phyloP scores from a whole-genome alignment of 2,888 invertebrate species.

The Ganaspis brasiliensis region DNA sequence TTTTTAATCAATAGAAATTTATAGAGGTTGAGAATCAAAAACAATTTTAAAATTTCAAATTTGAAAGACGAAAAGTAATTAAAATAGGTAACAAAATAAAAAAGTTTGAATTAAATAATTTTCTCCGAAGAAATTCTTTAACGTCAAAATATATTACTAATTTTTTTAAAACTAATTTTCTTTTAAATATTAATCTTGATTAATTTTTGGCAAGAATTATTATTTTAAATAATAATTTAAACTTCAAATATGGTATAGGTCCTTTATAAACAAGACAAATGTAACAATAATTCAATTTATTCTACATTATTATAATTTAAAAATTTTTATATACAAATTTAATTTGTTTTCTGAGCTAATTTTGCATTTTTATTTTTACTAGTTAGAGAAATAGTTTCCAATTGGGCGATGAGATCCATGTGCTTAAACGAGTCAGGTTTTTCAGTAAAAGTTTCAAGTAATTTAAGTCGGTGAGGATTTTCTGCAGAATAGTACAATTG shows the following conservation, averaged over 20 bases:
- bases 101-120: too few relatives aligned
- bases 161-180: too few relatives aligned
- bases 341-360: slow-evolving; percentile 39
- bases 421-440: slow-evolving; percentile 90
- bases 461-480: slow-evolving; percentile 83
- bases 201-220: too few relatives aligned
- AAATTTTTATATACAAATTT: slow-evolving; percentile 28
- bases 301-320: slow-evolving; percentile 39
- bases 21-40: too few relatives aligned
- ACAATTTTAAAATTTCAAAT: too few relatives aligned
- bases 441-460: slow-evolving; percentile 87
- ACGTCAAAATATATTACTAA: too few relatives aligned
- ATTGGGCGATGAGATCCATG: slow-evolving; percentile 89
- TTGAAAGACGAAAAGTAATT: too few relatives aligned
- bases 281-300: background rate
- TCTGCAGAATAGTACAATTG: slow-evolving; percentile 91
- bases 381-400: slow-evolving; percentile 84
- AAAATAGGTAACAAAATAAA: too few relatives aligned
- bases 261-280: slow-evolving; percentile 28
- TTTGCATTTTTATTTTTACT: slow-evolving; percentile 51
- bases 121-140: too few relatives aligned
- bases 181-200: too few relatives aligned
- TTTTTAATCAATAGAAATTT: too few relatives aligned
- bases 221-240: slow-evolving; percentile 14
- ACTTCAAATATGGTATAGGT: slow-evolving; percentile 3